Conservation (phyloP, 2,113 vertebrate species). For the Chloropsis hardwickii region DNA sequence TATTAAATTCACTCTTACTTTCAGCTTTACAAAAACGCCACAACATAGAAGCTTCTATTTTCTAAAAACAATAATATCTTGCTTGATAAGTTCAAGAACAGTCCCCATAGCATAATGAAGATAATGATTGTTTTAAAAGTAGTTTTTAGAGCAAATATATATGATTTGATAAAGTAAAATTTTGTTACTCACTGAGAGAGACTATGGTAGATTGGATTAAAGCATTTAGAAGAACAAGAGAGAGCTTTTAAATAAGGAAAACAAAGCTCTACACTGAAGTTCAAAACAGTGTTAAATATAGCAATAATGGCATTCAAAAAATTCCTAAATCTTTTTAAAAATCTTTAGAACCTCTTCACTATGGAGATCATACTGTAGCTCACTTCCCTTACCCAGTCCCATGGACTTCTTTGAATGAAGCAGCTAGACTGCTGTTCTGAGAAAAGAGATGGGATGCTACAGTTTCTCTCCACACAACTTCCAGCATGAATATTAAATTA, state of each 20-base stretch:
- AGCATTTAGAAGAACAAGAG: slow-evolving; percentile 59
- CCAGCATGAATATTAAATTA: not conserved
- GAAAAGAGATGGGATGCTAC: not conserved
- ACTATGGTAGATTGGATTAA: slow-evolving; percentile 66
- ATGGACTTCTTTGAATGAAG: not conserved
- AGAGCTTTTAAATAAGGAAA: slow-evolving; percentile 41
- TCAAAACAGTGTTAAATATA: not conserved
- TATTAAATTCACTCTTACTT: not conserved
- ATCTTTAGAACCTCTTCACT: not conserved
- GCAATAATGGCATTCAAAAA: not conserved
- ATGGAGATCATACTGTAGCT: not conserved
- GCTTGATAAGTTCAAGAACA: not conserved
- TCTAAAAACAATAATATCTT: not conserved
- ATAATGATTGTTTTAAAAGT: not conserved
- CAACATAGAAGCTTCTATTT: slow-evolving; percentile 2
- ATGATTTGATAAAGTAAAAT: slow-evolving; percentile 23
- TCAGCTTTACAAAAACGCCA: slow-evolving; percentile 20
- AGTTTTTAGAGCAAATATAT: not conserved
- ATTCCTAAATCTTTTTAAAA: not conserved
- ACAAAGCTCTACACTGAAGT: not conserved
- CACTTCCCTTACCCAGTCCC: not conserved
- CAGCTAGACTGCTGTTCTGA: not conserved
- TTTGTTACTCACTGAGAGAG: slow-evolving; percentile 75
- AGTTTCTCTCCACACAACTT: not conserved
- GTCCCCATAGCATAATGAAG: not conserved